Evolutionary conservation across 2,113 vertebrate genomes (phyloP).

Genomic region (Lagenorhynchus albirostris): DNA sequence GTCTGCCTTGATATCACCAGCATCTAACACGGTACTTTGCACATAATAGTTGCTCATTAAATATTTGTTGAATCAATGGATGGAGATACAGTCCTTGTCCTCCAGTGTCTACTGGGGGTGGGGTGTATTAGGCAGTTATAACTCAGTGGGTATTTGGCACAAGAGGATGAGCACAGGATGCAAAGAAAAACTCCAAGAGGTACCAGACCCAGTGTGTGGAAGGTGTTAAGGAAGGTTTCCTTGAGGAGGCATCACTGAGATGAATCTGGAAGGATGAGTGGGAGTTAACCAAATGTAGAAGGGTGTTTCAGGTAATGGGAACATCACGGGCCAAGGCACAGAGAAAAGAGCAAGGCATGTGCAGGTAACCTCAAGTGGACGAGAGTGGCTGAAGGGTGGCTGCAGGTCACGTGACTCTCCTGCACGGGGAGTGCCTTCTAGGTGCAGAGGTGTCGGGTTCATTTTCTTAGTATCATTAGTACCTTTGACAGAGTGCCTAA

Average conservation of each 20-base stretch:
- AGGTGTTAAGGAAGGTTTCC: not conserved
- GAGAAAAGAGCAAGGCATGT: not conserved
- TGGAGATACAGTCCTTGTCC: not conserved
- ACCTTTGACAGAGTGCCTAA: not conserved
- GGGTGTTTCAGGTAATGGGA: not conserved
- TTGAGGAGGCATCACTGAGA: not conserved
- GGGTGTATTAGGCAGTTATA: not conserved
- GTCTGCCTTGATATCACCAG: not conserved
- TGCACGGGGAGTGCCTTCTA: not conserved
- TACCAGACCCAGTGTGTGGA: not conserved
- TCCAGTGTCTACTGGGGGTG: not conserved
- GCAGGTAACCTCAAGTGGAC: not conserved
- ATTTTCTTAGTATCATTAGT: not conserved
- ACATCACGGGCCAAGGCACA: not conserved
- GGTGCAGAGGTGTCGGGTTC: accelerated
- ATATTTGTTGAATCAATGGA: not conserved
- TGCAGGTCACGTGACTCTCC: not conserved
- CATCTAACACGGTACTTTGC: not conserved
- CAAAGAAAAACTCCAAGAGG: not conserved
- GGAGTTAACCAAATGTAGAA: not conserved
- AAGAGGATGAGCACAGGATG: not conserved
- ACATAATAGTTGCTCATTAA: not conserved
- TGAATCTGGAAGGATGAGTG: not conserved
- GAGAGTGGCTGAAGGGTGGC: not conserved
- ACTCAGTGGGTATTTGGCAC: not conserved